Evolutionary conservation across 1,140 invertebrate genomes (phyloP).

Genomic region (Dendrolimus kikuchii): DNA sequence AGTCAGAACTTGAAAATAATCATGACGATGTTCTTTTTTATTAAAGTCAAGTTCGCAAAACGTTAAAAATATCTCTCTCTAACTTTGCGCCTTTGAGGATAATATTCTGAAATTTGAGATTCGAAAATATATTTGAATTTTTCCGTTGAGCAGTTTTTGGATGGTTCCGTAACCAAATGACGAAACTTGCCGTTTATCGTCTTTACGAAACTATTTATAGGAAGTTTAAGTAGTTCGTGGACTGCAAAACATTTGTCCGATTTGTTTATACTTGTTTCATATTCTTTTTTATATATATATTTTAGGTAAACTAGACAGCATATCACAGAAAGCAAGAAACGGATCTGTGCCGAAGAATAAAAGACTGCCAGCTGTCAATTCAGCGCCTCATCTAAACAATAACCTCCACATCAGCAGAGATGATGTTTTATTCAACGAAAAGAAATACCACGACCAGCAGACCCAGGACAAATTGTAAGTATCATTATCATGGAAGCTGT

Average conservation of each 20-base stretch:
- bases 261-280: background rate
- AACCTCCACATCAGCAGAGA: slow-evolving; percentile 16
- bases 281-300: slow-evolving; percentile 6
- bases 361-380: slow-evolving; percentile 45
- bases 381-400: slow-evolving; percentile 54
- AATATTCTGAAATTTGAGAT: no score
- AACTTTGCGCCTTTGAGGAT: no score
- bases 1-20: no score
- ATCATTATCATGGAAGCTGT: background rate
- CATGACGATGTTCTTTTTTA: no score
- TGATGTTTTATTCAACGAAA: slow-evolving; percentile 11
- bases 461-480: slow-evolving; percentile 25
- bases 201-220: no score
- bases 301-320: slow-evolving; percentile 2
- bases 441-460: slow-evolving; percentile 9
- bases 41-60: no score
- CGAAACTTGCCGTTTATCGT: no score
- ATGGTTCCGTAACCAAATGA: no score
- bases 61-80: no score
- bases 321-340: slow-evolving; percentile 17
- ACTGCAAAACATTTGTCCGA: background rate
- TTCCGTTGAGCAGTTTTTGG: no score
- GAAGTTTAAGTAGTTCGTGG: no score
- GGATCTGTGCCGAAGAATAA: slow-evolving; percentile 26
- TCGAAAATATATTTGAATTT: no score